Base-by-base conservation (phyloP, 2,888 invertebrate species). In the Andrena praecox region DNA sequence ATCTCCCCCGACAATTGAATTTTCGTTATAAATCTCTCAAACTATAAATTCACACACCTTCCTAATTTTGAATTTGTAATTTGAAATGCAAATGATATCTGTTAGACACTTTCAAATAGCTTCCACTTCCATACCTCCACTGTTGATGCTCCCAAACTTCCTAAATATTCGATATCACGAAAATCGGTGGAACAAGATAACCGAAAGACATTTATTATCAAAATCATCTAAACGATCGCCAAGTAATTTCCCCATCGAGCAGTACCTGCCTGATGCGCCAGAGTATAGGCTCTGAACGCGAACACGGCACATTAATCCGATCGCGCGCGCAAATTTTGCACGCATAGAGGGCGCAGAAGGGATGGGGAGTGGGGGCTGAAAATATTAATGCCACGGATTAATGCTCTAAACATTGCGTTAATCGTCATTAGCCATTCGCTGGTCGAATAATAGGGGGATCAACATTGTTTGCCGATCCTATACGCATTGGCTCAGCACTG, bases 331-430 rank as follows among this genome's bases (percentile, higher is more conserved):
- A 42, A 42, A 42, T 16, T 42, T 42, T 42, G 80, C 68, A 24
- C 35, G 62, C 66, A 79, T 84, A 87, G 63, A 75, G 77, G 73
- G 68, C 68, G 80, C 80, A 74, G 68, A 77, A 72, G 60, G 73
- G 77, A 20, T 33, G 3, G 59, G 12, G 20, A n/a, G 59, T 64
- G 62, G 35, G 33, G 54, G 50, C 48, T 54, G 62, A 63, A 80
- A 83, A 82, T 80, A 87, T 86, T 80, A 87, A 86, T 86, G 77
- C 82, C 68, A 8, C 50, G 78, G 82, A 87, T 89, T 88, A 89
- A 89, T 90, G 86, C 87, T 84, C 82, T 80, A 85, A 89, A 85
- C 85, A 87, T 88, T 89, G 87, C 89, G 86, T 90, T 89, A 88
- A 89, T 89, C 87, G 90, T 85, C 87, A 85, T 89, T 89, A 89